Evolutionary conservation across 2,888 invertebrate genomes (phyloP).

Genomic region (Euplexia lucipara): DNA sequence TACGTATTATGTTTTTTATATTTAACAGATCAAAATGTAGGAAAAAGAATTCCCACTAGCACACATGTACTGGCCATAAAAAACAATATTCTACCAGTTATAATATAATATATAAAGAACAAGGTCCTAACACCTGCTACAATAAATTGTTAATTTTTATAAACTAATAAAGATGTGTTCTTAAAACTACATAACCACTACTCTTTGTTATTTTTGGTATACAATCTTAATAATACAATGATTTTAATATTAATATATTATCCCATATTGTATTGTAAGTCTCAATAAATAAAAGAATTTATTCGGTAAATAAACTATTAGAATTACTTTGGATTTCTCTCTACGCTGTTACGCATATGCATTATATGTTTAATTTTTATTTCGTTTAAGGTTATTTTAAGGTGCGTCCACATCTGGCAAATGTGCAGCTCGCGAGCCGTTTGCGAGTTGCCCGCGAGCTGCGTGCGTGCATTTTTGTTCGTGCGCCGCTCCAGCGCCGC

Average conservation of each 20-base stretch:
- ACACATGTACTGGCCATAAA: slow-evolving; percentile 45
- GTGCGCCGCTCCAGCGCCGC: too few relatives aligned
- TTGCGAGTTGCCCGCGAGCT: too few relatives aligned
- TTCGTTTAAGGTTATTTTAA: too few relatives aligned
- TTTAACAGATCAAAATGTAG: slow-evolving; percentile 16
- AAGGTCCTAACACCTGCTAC: slow-evolving; percentile 21
- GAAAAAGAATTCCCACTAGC: slow-evolving; percentile 21
- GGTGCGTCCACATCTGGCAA: too few relatives aligned
- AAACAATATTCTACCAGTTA: slow-evolving; percentile 12
- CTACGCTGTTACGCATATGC: too few relatives aligned
- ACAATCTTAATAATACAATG: slow-evolving; percentile 63
- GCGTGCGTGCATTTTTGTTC: too few relatives aligned
- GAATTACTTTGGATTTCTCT: not conserved
- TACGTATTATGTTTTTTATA: not conserved
- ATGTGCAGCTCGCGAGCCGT: too few relatives aligned
- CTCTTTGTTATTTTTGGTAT: slow-evolving; percentile 81
- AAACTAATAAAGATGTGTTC: slow-evolving; percentile 55
- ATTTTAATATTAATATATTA: slow-evolving; percentile 43
- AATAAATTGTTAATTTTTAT: slow-evolving; percentile 40
- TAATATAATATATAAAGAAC: not conserved
- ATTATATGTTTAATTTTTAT: too few relatives aligned
- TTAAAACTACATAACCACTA: slow-evolving; percentile 67
- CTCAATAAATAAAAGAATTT: slow-evolving; percentile 7
- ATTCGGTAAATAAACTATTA: not conserved
- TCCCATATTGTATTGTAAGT: slow-evolving; percentile 23